Percentiles rank a stretch among this genome's conserved stretches.
phyloP scores from a whole-genome alignment of 2,797 vertebrate genomes.

The Dicrostonyx torquatus region DNA sequence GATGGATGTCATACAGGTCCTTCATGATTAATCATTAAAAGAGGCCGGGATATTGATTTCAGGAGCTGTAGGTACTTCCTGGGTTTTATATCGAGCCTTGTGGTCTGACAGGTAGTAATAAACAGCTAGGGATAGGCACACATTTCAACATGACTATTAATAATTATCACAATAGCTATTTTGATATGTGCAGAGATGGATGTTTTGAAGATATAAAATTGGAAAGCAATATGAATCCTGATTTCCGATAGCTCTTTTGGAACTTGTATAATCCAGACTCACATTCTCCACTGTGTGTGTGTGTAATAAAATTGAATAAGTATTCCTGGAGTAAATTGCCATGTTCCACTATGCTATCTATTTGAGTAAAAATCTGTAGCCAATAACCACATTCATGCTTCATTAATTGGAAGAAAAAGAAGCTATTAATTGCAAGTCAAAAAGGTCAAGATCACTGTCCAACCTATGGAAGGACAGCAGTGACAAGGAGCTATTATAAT shows the following conservation, averaged over 20 bases:
- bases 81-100: neutral
- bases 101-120: neutral
- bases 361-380: constrained; percentile 45
- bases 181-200: neutral
- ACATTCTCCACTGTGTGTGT: neutral
- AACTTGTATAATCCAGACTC: neutral
- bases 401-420: neutral
- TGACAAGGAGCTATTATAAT: neutral
- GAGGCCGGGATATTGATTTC: constrained; percentile 6
- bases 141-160: neutral
- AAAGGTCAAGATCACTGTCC: neutral
- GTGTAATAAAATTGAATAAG: neutral
- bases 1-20: neutral
- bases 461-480: neutral
- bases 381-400: neutral
- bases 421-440: constrained; percentile 38
- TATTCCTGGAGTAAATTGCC: neutral
- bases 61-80: neutral
- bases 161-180: constrained; percentile 16
- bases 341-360: neutral
- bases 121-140: neutral
- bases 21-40: neutral
- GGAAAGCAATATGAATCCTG: neutral
- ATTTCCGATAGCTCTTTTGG: neutral
- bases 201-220: constrained; percentile 20